Evolutionary conservation across 2,888 invertebrate genomes (phyloP).

Genomic region (Entomobrya multifasciata): DNA sequence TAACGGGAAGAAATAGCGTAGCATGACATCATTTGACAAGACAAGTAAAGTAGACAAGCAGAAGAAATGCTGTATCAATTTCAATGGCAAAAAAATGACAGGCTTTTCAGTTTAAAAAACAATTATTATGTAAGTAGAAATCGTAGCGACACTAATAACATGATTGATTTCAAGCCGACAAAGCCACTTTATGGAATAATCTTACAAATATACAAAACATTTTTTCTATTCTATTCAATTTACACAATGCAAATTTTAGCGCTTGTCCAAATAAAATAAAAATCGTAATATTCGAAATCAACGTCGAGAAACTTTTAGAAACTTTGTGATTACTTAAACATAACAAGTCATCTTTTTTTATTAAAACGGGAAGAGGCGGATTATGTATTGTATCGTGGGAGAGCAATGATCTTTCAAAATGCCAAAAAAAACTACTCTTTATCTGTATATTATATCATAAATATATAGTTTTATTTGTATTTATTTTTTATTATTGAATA

Average conservation of each 20-base stretch:
- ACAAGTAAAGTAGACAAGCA: not conserved
- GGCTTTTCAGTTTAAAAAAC: not conserved
- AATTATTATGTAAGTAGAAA: not conserved
- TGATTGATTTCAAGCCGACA: not conserved
- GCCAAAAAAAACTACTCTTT: not conserved
- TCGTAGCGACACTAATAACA: not conserved
- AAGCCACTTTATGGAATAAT: not conserved
- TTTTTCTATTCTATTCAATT: no score
- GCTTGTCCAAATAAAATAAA: not conserved
- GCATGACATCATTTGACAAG: no score
- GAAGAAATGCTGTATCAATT: not conserved
- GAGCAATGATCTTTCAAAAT: not conserved
- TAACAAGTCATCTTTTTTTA: no score
- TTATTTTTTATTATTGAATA: not conserved
- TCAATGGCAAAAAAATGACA: conserved; percentile 27
- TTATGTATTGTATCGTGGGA: not conserved
- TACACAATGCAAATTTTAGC: no score
- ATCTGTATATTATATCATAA: not conserved
- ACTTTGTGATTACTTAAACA: no score
- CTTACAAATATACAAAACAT: no score
- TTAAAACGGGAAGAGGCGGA: conserved; percentile 4
- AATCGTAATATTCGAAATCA: not conserved
- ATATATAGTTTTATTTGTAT: not conserved
- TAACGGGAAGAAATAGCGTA: no score
- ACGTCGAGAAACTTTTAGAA: conserved; percentile 7